A percentile compares a stretch with the other conserved stretches of the same genome.
These are phyloP conservation scores for Shargacucullia verbasci DNA, from an alignment of 2,888 invertebrate species.

Conservation along the genomic window DNA sequence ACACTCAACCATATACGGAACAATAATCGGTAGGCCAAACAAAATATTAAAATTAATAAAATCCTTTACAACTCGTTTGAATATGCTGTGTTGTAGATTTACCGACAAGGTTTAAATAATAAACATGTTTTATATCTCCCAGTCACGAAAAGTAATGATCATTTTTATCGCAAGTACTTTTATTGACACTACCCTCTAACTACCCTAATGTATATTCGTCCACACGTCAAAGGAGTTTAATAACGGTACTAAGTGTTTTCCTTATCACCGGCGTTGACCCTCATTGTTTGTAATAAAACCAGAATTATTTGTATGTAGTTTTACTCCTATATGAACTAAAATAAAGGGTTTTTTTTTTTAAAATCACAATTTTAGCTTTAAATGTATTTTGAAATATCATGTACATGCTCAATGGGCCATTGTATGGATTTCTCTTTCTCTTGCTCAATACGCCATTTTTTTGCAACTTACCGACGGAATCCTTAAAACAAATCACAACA, in stretches of 20 bases:
- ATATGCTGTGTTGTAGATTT: too few relatives aligned
- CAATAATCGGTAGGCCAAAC: too few relatives aligned
- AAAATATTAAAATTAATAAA: too few relatives aligned
- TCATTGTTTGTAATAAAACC: slow-evolving; percentile 28
- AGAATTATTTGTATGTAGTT: slow-evolving; percentile 20
- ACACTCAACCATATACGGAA: too few relatives aligned
- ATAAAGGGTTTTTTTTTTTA: slow-evolving; percentile 23
- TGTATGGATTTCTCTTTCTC: too few relatives aligned
- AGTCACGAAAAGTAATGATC: slow-evolving; percentile 52
- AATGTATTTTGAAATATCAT: too few relatives aligned
- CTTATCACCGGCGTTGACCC: slow-evolving; percentile 24
- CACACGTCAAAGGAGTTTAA: slow-evolving; percentile 30
- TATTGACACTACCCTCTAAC: slow-evolving; percentile 34
- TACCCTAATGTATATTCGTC: slow-evolving; percentile 11
- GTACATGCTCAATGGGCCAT: too few relatives aligned
- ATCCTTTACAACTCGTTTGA: too few relatives aligned
- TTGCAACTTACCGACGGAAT: slow-evolving; percentile 80
- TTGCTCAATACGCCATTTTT: neutral
- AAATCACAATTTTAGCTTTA: slow-evolving; percentile 8
- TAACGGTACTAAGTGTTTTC: slow-evolving; percentile 41
- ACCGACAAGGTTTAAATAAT: slow-evolving; percentile 22
- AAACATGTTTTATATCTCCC: slow-evolving; percentile 39
- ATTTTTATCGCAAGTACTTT: slow-evolving; percentile 25
- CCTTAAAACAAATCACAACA: slow-evolving; percentile 87
- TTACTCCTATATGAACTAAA: slow-evolving; percentile 26